Base-by-base conservation (phyloP, 2,797 vertebrate species). In the Chelon labrosus region DNA sequence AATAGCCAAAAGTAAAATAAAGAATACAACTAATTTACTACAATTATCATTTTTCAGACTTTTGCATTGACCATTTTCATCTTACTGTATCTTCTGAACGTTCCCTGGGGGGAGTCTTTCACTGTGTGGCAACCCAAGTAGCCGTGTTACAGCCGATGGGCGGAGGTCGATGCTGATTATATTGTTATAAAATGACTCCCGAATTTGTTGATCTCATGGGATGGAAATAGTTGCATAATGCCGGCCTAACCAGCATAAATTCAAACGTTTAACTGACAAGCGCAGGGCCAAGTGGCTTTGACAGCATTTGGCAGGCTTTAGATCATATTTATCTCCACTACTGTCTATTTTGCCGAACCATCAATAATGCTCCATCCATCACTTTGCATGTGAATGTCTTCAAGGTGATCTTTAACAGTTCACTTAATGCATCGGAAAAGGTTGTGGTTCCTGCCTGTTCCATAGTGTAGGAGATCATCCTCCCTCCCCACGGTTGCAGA, bases 161-260 rank as follows among this genome's bases (percentile, higher is more conserved):
- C 14, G 17, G 20, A 65, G 19, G 58, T 47, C 71, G 20, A 65
- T 64, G 22, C 52, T 41, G 53, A 73, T 78, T 62, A 61, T 69
- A 71, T 59, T 71, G 47, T 77, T 49, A 65, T 74, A 68, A 78
- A 79, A 65, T 65, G 35, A 50, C 27, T 67, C 42, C 27, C 65
- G 31, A 57, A 74, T 79, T 75, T 76, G 50, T 65, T 25, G 37
- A 65, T 70, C 56, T 88, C 85, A 84, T 81, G 53, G 60, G 46
- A 88, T 88, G 85, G 79, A 89, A 85, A 83, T 89, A 72, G 71
- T 85, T 85, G 79, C 77, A 79, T 79, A 86, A 86, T 82, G 74
- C 55, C 79, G 79, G 70, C 72, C 81, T 88, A 85, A 87, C 73
- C 83, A 82, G 76, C 84, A 88, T 87, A 85, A 79, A 83, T 79